Evolutionary conservation across 2,888 invertebrate genomes (phyloP), one percentile per base, ranked within the genome.

Genomic region (Dryococelus australis): DNA sequence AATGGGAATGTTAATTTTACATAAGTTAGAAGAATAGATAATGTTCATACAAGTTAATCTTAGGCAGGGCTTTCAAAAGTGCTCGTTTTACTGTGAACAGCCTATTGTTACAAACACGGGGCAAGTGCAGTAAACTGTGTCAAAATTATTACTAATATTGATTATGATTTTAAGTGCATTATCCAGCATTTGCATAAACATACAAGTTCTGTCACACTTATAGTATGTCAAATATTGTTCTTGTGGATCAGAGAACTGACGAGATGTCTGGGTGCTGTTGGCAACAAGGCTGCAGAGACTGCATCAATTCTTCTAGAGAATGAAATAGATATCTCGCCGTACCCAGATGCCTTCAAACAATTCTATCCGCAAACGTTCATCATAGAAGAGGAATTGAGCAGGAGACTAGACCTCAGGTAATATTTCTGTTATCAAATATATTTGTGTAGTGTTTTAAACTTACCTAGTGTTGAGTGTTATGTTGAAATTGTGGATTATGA

Each of bases 221-320:
- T 47, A 6, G 47, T 47, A 16, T 47, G 16, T 16, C 47, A 47
- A 47, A 1, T 13, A 20, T 8, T 87, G 43, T 43, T 24, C 85
- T 87, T 86, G 78, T 86, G 16, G 89, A 90, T 27, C 88, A 93
- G 94, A 0, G 93, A 93, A 88, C 93, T 98, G 88, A 90, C 95
- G 26, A 94, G 95, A 90, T 94, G 95, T 86, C 93, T 99, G 83
- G 99, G 99, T 0, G 93, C 94, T 88, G 94, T 94, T 65, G 97
- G 97, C 2, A 95, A 97, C 90, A 94, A 98, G 90, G 94, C 95
- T 88, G 94, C 95, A 0, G 98, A 99, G 93, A 95, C 96, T 0
- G 94, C 94, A 90, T 97, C 97, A 12, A 96, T 99, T 91, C 93
- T 99, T 86, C 93, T 96, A 65, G 96, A 97, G 91, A 95, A 97